Percentiles rank a stretch among this genome's conserved stretches.
Evolutionary conservation across 2,113 vertebrate genomes (phyloP).

Genomic region (Heloderma charlesbogerti): DNA sequence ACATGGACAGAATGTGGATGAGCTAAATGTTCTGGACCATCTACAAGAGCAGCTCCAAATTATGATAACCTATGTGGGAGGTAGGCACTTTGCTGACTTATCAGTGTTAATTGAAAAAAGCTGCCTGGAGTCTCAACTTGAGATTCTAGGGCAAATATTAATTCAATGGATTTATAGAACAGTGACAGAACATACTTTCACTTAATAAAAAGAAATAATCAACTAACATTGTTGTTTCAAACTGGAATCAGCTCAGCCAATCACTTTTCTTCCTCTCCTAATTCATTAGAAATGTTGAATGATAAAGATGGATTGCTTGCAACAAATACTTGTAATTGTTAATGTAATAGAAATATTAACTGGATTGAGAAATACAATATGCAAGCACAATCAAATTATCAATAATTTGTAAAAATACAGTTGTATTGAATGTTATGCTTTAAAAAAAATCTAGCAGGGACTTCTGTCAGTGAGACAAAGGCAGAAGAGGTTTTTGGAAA

Average conservation of each 20-base stretch:
- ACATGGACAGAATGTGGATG: background rate
- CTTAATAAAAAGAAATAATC: background rate
- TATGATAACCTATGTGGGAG: background rate
- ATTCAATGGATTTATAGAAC: background rate
- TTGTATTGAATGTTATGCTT: background rate
- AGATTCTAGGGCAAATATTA: background rate
- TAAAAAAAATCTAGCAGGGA: background rate
- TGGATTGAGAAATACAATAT: background rate
- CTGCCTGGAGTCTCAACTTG: background rate
- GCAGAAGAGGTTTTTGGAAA: background rate
- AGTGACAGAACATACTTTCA: background rate
- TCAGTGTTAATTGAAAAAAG: background rate
- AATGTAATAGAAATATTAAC: background rate
- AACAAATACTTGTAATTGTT: background rate
- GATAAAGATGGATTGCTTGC: background rate
- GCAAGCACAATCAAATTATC: background rate
- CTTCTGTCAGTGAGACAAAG: background rate
- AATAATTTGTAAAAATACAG: background rate
- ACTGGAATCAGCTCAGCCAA: background rate
- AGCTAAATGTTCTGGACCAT: background rate
- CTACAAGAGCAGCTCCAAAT: background rate
- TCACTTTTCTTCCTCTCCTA: background rate
- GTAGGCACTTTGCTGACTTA: background rate
- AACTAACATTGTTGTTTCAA: background rate
- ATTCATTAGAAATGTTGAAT: background rate